These are phyloP conservation scores for Enteromius argenteus DNA, from an alignment of 2,797 vertebrate species.

Conservation along the genomic window DNA sequence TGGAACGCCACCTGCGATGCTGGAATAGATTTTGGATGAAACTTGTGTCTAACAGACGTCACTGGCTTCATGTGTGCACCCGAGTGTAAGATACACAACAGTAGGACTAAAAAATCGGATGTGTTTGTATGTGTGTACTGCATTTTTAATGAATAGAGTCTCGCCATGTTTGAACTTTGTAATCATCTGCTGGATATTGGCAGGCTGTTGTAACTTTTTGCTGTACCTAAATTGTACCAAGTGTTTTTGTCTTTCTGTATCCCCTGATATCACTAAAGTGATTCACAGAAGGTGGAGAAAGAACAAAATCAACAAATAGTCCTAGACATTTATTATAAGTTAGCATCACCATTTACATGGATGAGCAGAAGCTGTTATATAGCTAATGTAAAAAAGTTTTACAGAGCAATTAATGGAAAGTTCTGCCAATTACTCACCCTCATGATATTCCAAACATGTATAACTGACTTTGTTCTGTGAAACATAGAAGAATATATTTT, in stretches of 20 bases:
- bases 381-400: not conserved
- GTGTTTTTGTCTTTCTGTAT: constrained; percentile 20
- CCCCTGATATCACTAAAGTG: not conserved
- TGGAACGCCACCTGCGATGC: constrained; percentile 50
- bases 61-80: constrained; percentile 49
- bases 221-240: not conserved
- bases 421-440: not conserved
- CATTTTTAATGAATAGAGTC: constrained; percentile 66
- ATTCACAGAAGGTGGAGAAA: not conserved
- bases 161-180: constrained; percentile 64
- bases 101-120: constrained; percentile 53
- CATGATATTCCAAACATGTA: not conserved
- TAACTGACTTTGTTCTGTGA: not conserved
- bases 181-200: constrained; percentile 54
- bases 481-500: not conserved
- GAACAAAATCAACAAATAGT: not conserved
- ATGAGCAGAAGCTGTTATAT: not conserved
- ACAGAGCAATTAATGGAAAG: not conserved
- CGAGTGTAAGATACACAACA: constrained; percentile 58
- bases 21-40: constrained; percentile 32
- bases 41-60: constrained; percentile 31
- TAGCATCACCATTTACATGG: not conserved
- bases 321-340: not conserved
- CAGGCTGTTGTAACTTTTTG: constrained; percentile 1
- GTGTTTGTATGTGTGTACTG: constrained; percentile 52